These are phyloP conservation scores for Corythornis cristatus DNA, from an alignment of 2,113 vertebrate species.

Conservation along the genomic window DNA sequence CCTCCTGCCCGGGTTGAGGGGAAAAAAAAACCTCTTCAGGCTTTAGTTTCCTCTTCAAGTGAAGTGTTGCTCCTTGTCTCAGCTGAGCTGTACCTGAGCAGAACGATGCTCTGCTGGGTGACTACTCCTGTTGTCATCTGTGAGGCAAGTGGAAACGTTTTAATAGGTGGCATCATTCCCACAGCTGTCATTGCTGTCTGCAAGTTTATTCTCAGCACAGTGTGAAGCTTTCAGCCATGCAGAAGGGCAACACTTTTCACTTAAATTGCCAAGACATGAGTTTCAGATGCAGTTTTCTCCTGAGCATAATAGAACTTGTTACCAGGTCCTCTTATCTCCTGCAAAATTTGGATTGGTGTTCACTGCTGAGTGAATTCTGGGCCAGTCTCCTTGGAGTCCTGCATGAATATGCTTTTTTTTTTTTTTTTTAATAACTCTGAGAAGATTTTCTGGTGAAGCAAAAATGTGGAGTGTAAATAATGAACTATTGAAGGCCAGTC, in stretches of 20 bases:
- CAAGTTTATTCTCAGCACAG: slow-evolving; percentile 79
- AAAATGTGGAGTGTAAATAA: background rate
- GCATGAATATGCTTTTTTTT: background rate
- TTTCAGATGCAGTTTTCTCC: slow-evolving; percentile 71
- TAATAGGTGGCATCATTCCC: slow-evolving; percentile 77
- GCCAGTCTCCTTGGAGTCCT: background rate
- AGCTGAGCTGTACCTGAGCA: slow-evolving; percentile 48
- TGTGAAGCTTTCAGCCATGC: slow-evolving; percentile 77
- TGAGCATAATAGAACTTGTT: slow-evolving; percentile 37
- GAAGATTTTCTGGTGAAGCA: background rate
- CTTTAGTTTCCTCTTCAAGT: background rate
- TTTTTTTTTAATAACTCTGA: background rate
- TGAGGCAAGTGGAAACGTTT: slow-evolving; percentile 66
- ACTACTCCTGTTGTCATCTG: slow-evolving; percentile 62
- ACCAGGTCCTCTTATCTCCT: slow-evolving; percentile 16
- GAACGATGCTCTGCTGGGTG: slow-evolving; percentile 63
- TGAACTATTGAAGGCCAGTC: background rate
- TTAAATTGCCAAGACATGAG: slow-evolving; percentile 71
- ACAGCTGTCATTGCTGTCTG: slow-evolving; percentile 80
- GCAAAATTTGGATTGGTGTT: background rate
- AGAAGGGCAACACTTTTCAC: slow-evolving; percentile 76
- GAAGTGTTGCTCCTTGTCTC: slow-evolving; percentile 9
- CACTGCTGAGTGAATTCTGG: background rate
- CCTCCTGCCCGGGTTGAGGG: background rate
- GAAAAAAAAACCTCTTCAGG: background rate